Percentiles rank a stretch among this genome's conserved stretches.
Conservation (phyloP, 2,888 invertebrate species). For the Dryobotodes eremita region DNA sequence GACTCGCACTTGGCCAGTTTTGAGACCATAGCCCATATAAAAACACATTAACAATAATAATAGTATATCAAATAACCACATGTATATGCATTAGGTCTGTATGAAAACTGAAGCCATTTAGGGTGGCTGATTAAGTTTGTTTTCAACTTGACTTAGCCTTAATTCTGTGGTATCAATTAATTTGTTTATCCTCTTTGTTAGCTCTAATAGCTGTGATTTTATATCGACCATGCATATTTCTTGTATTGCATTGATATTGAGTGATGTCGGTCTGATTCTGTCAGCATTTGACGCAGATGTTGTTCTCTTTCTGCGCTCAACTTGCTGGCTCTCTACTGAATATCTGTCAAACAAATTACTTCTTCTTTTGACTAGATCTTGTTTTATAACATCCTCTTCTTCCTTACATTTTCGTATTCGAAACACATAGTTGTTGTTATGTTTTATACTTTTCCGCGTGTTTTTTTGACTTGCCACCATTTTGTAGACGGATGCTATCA, state of each 20-base stretch:
- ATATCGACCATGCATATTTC: conserved; percentile 89
- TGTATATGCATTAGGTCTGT: not conserved
- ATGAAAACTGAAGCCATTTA: conserved; percentile 22
- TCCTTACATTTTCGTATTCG: conserved; percentile 79
- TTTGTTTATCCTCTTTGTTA: conserved; percentile 85
- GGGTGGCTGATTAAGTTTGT: conserved; percentile 77
- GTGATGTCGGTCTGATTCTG: conserved; percentile 80
- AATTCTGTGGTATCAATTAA: conserved; percentile 81
- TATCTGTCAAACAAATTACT: conserved; percentile 87
- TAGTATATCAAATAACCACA: not conserved
- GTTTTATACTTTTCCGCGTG: conserved; percentile 89
- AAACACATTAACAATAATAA: conserved; percentile 6
- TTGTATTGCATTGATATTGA: conserved; percentile 86
- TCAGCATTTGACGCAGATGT: conserved; percentile 78
- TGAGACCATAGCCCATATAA: not conserved
- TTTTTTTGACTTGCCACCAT: conserved; percentile 93
- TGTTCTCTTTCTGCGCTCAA: conserved; percentile 83
- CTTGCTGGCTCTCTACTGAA: conserved; percentile 85
- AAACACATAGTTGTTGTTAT: conserved; percentile 87
- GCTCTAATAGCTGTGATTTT: conserved; percentile 83
- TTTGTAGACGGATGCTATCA: conserved; percentile 94
- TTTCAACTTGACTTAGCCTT: conserved; percentile 79
- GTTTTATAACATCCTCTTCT: conserved; percentile 78
- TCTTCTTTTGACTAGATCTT: conserved; percentile 83
- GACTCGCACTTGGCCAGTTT: too few relatives aligned